Percentiles rank a stretch among this genome's conserved stretches.
Evolutionary conservation across 2,113 vertebrate species (phyloP).

Genomic region (Athene noctua): DNA sequence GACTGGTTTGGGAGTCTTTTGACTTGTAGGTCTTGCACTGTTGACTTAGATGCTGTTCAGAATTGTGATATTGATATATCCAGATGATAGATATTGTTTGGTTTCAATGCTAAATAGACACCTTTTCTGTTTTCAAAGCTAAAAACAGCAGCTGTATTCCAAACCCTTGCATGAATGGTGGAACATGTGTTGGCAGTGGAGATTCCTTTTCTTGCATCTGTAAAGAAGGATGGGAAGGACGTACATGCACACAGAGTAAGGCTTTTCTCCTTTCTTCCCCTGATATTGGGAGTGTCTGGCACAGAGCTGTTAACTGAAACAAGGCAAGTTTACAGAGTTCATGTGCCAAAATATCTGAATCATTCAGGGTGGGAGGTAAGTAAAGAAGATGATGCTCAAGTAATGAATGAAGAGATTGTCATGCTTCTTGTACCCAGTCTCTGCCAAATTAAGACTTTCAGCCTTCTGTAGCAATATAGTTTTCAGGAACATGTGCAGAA

Average conservation of each 20-base stretch:
- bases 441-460: background rate
- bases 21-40: background rate
- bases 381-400: background rate
- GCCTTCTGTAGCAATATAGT: background rate
- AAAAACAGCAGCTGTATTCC: conserved; percentile 90
- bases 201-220: conserved; percentile 93
- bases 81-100: background rate
- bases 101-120: background rate
- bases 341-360: conserved; percentile 60
- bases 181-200: conserved; percentile 90
- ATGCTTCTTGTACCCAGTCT: background rate
- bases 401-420: conserved; percentile 27
- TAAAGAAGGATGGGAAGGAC: conserved; percentile 94
- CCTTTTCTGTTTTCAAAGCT: conserved; percentile 68
- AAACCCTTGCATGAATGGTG: conserved; percentile 90
- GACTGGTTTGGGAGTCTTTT: background rate
- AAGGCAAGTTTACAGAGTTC: conserved; percentile 30
- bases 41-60: background rate
- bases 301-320: background rate
- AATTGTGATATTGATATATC: background rate
- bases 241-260: conserved; percentile 90
- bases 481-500: background rate
- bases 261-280: background rate
- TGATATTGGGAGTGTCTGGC: conserved; percentile 42
- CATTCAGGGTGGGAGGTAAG: conserved; percentile 55